phyloP scores from a whole-genome alignment of 2,113 vertebrate genomes.

The Nansenia antarctica region DNA sequence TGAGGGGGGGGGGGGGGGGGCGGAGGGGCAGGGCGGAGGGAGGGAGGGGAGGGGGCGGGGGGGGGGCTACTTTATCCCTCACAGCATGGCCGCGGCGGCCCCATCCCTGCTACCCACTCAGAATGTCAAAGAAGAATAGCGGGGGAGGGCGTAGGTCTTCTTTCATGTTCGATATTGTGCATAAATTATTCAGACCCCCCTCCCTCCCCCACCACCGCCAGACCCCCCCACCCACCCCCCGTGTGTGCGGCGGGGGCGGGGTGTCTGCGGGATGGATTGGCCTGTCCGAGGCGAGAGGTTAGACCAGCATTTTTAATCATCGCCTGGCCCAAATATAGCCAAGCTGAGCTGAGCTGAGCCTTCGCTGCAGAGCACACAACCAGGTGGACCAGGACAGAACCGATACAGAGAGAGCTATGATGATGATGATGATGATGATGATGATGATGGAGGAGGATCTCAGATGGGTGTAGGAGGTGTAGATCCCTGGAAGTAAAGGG shows the following conservation, averaged over 20 bases:
- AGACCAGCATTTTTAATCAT: conserved; percentile 81
- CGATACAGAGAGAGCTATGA: conserved; percentile 28
- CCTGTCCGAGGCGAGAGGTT: conserved; percentile 77
- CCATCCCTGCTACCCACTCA: no score
- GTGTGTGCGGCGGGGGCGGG: conserved; percentile 62
- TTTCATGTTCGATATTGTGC: conserved; percentile 82
- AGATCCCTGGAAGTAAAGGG: no score
- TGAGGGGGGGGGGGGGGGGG: no score
- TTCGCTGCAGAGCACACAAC: neutral
- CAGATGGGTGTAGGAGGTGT: no score
- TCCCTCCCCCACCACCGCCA: no score
- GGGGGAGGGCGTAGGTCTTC: conserved; percentile 73
- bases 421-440: neutral
- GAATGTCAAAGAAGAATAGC: no score
- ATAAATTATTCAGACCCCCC: conserved; percentile 86
- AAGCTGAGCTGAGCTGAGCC: no score
- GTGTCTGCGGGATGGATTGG: conserved; percentile 79
- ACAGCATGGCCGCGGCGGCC: no score
- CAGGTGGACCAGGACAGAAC: neutral
- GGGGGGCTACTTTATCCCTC: no score
- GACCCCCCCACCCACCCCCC: conserved; percentile 12
- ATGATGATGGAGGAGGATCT: no score
- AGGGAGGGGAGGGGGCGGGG: no score
- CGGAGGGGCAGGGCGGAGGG: no score
- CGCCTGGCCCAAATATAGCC: conserved; percentile 75